These are phyloP conservation scores for Campoletis raptor DNA, from an alignment of 2,888 invertebrate genomes.

Conservation along the genomic window DNA sequence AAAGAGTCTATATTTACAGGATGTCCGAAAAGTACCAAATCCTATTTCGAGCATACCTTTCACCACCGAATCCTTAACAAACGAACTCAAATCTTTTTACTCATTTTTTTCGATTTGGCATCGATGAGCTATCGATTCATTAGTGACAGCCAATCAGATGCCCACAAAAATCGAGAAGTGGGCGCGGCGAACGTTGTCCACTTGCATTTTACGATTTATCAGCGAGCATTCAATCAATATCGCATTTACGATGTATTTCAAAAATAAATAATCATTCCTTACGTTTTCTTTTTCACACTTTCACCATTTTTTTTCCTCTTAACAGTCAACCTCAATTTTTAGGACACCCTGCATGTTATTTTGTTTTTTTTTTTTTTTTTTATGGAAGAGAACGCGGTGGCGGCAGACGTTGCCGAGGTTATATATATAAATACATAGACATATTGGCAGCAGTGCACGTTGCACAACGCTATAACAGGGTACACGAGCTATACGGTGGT, in stretches of 20 bases:
- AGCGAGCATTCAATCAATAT: not conserved
- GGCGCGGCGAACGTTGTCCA: not conserved
- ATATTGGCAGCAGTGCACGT: not conserved
- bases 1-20: slow-evolving; percentile 49
- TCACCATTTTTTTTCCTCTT: not conserved
- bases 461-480: slow-evolving; percentile 2
- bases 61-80: not conserved
- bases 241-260: not conserved
- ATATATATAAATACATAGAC: slow-evolving; percentile 13
- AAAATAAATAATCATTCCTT: not conserved
- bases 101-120: not conserved
- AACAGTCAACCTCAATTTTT: not conserved
- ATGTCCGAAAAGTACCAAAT: not conserved
- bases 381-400: not conserved
- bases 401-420: slow-evolving; percentile 15
- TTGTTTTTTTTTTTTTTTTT: not conserved
- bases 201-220: not conserved
- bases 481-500: slow-evolving; percentile 23
- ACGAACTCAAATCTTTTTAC: not conserved
- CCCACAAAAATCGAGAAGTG: not conserved
- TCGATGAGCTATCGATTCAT: not conserved
- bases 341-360: not conserved
- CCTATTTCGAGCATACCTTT: not conserved
- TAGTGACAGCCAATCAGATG: not conserved
- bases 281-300: not conserved